A percentile compares a stretch with the other conserved stretches of the same genome.
These are phyloP conservation scores for Leucoraja erinaceus DNA, from an alignment of 2,113 vertebrate genomes.

Conservation along the genomic window DNA sequence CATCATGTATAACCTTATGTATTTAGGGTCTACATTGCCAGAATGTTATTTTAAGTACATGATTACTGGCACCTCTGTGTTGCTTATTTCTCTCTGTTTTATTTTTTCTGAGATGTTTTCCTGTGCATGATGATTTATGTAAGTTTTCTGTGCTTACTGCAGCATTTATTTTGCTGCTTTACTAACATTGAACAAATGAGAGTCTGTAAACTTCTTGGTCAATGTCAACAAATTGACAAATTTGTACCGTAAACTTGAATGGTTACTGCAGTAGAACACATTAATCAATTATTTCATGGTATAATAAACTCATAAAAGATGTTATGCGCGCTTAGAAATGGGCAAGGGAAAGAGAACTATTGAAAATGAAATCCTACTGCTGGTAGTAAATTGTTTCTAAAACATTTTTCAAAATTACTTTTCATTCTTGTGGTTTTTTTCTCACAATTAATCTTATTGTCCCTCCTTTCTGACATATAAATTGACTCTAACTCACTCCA, in stretches of 20 bases:
- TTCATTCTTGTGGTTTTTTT: neutral
- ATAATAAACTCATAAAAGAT: too few species aligned
- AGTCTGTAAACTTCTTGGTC: too few species aligned
- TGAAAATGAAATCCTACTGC: too few species aligned
- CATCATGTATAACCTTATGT: too few species aligned
- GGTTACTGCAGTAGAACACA: too few species aligned
- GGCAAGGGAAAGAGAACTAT: too few species aligned
- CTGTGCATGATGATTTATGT: neutral
- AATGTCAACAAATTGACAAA: too few species aligned
- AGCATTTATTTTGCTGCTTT: too few species aligned
- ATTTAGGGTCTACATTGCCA: neutral
- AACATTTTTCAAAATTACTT: neutral
- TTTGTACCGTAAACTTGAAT: too few species aligned
- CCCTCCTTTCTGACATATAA: neutral
- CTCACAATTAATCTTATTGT: neutral
- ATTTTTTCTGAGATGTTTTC: neutral
- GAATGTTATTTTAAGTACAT: neutral
- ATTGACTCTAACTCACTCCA: neutral
- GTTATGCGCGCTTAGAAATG: too few species aligned
- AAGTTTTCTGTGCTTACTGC: neutral
- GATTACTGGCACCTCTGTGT: neutral
- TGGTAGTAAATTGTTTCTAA: neutral
- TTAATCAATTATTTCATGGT: too few species aligned
- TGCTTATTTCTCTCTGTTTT: neutral
- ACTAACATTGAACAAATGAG: too few species aligned